These are phyloP conservation scores for Mormyrus iriodes DNA, from an alignment of 2,113 vertebrate genomes.

Conservation along the genomic window DNA sequence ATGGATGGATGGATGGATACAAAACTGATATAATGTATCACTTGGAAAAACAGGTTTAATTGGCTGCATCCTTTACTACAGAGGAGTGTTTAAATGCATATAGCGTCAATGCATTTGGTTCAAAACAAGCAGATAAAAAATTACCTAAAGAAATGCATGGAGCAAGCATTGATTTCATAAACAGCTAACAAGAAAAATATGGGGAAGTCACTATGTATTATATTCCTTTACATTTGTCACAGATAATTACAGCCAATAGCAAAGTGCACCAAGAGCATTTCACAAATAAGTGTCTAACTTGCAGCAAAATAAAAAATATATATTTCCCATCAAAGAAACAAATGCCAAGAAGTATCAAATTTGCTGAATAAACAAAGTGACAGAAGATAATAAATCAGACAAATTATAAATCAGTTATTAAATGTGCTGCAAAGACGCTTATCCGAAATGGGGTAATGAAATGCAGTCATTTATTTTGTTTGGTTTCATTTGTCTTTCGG, in stretches of 20 bases:
- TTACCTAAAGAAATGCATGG: neutral
- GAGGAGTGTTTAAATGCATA: neutral
- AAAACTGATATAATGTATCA: neutral
- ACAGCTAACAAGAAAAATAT: neutral
- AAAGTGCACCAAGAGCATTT: neutral
- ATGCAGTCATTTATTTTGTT: neutral
- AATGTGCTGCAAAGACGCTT: constrained; percentile 3
- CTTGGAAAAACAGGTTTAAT: neutral
- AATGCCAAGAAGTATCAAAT: constrained; percentile 8
- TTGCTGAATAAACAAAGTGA: neutral
- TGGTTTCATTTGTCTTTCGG: neutral
- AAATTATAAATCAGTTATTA: constrained; percentile 14
- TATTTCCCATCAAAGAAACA: neutral
- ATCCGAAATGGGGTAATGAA: neutral
- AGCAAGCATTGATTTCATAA: neutral
- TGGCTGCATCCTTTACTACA: neutral
- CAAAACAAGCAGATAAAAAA: neutral
- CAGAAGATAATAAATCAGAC: constrained; percentile 2
- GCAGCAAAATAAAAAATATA: neutral
- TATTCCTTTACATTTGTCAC: neutral
- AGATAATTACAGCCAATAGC: neutral
- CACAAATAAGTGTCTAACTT: neutral
- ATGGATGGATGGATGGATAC: neutral
- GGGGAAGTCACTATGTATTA: neutral
- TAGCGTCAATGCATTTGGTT: neutral